Conservation (phyloP, 2,113 vertebrate genomes). For the Proteles cristata region DNA sequence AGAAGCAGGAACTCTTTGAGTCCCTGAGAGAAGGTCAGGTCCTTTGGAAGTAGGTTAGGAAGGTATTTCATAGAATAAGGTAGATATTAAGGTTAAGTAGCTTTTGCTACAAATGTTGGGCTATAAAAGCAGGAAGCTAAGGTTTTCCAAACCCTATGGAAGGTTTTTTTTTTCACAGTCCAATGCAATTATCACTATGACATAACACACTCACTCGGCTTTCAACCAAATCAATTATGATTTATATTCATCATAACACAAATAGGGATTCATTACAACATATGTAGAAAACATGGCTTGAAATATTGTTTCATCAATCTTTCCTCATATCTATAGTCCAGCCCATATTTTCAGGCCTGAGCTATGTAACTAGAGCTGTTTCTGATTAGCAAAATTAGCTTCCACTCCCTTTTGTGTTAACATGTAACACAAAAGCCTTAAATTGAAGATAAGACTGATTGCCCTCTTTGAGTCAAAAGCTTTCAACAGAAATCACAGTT, state of each 20-base stretch:
- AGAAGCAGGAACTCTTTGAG: background rate
- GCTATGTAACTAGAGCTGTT: constrained; percentile 56
- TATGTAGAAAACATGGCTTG: constrained; percentile 55
- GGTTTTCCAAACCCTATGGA: background rate
- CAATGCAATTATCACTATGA: background rate
- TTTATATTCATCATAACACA: background rate
- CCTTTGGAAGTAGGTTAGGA: background rate
- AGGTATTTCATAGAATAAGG: background rate
- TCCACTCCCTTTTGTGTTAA: constrained; percentile 33
- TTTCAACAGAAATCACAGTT: constrained; percentile 74
- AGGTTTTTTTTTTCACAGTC: background rate
- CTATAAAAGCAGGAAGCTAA: background rate
- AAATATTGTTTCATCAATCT: constrained; percentile 40
- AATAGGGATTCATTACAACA: background rate
- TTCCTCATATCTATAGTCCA: background rate
- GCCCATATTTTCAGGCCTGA: background rate
- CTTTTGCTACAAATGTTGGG: background rate
- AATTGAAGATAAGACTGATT: constrained; percentile 69
- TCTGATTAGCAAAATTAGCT: constrained; percentile 69
- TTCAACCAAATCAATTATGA: background rate
- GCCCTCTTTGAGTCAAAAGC: constrained; percentile 49
- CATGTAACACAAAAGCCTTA: constrained; percentile 35
- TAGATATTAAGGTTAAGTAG: background rate
- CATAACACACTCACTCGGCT: background rate
- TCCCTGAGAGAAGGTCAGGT: background rate